phyloP scores from a whole-genome alignment of 2,797 vertebrate genomes.

The Xenopus petersii region DNA sequence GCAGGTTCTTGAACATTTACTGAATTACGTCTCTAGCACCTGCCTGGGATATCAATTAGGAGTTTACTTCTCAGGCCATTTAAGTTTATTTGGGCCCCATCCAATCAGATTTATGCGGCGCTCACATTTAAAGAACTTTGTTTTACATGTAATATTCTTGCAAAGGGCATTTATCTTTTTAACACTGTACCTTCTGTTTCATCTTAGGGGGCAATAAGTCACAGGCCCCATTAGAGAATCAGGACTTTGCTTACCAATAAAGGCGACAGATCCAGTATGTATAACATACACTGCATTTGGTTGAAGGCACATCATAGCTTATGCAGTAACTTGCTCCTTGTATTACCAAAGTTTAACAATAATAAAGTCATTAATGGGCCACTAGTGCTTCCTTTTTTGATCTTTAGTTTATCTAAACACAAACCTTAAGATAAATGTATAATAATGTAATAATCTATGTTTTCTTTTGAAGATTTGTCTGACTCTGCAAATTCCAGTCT shows the following conservation, averaged over 20 bases:
- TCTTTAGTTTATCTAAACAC: too few relatives aligned
- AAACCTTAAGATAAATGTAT: too few relatives aligned
- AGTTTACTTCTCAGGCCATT: constrained; percentile 64
- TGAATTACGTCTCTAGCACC: constrained; percentile 70
- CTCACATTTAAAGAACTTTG: constrained; percentile 52
- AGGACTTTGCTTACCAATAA: constrained; percentile 28
- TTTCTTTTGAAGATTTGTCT: too few relatives aligned
- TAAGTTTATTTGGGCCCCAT: constrained; percentile 62
- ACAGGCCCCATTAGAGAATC: constrained; percentile 37
- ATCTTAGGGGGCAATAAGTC: constrained; percentile 23
- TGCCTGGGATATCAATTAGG: constrained; percentile 69
- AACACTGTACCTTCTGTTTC: constrained; percentile 17
- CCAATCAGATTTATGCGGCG: constrained; percentile 51
- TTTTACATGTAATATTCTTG: constrained; percentile 51
- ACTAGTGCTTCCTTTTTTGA: too few relatives aligned
- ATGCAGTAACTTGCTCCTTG: too few relatives aligned
- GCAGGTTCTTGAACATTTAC: constrained; percentile 68
- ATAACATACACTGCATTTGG: too few relatives aligned
- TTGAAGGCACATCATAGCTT: too few relatives aligned
- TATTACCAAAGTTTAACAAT: too few relatives aligned
- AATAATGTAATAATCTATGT: too few relatives aligned
- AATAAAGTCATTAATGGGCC: too few relatives aligned
- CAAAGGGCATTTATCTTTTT: constrained; percentile 45
- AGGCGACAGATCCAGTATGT: neutral
- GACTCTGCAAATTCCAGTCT: too few relatives aligned